Evolutionary conservation across 1,140 invertebrate genomes (phyloP).

Genomic region (Tetramorium alpestre): DNA sequence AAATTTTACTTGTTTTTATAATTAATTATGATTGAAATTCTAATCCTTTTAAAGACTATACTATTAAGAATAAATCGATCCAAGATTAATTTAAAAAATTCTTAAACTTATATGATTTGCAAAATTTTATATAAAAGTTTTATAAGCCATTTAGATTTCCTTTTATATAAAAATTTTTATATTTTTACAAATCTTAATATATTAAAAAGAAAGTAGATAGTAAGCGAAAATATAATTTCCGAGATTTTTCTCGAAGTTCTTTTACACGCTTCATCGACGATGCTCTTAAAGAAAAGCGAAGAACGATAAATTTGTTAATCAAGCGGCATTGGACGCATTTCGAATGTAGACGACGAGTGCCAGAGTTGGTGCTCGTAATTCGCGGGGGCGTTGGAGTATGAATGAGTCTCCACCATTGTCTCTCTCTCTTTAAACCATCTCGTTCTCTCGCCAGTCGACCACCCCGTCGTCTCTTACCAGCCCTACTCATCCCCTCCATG

Average conservation of each 20-base stretch:
- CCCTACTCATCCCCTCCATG: constrained; percentile 69
- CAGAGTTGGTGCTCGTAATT: constrained; percentile 67
- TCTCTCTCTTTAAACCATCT: constrained; percentile 41
- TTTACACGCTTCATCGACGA: background rate
- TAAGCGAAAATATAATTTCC: background rate
- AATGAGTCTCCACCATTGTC: constrained; percentile 80
- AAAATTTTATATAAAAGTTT: background rate
- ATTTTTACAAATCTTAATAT: background rate
- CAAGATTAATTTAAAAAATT: background rate
- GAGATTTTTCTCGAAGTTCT: background rate
- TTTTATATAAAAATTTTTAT: background rate
- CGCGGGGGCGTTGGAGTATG: constrained; percentile 82
- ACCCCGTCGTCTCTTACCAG: constrained; percentile 45
- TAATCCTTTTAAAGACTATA: background rate
- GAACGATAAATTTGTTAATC: constrained; percentile 63
- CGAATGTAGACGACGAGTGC: constrained; percentile 42
- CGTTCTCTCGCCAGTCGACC: constrained; percentile 50
- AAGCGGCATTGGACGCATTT: constrained; percentile 50
- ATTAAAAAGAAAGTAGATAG: background rate
- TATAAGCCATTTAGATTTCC: background rate
- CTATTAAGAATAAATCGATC: background rate
- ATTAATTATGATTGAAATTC: background rate
- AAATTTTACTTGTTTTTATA: constrained; percentile 8
- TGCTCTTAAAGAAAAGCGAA: background rate
- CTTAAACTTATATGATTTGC: background rate